Evolutionary conservation across 2,113 vertebrate genomes (phyloP).

Genomic region (Percopsis transmontana): DNA sequence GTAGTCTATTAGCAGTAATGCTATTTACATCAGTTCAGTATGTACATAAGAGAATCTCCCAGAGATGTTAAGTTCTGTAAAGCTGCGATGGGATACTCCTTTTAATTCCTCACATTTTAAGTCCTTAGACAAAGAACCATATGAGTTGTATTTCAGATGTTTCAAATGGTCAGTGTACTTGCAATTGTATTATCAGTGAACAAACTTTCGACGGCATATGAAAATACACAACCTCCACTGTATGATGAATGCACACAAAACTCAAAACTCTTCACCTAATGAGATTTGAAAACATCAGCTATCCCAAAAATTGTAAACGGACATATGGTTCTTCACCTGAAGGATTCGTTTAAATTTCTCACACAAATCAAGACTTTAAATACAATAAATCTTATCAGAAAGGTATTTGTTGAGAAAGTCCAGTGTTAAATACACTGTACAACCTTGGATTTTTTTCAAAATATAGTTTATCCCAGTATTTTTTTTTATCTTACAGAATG

Average conservation of each 20-base stretch:
- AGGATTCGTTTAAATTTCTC: constrained; percentile 41
- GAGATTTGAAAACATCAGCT: constrained; percentile 30
- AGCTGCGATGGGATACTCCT: constrained; percentile 67
- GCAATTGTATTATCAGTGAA: constrained; percentile 39
- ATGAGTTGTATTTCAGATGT: constrained; percentile 45
- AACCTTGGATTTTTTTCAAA: constrained; percentile 59
- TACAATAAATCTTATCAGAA: constrained; percentile 56
- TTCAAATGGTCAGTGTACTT: constrained; percentile 29
- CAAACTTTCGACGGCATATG: not conserved
- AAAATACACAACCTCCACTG: not conserved
- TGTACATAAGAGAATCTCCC: constrained; percentile 73
- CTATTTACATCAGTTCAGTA: constrained; percentile 65
- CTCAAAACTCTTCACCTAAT: constrained; percentile 39
- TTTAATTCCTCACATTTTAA: constrained; percentile 47
- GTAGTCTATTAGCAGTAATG: constrained; percentile 62
- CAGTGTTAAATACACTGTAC: constrained; percentile 67
- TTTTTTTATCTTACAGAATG: constrained; percentile 60
- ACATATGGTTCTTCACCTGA: constrained; percentile 64
- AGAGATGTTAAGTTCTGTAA: constrained; percentile 74
- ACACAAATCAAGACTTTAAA: constrained; percentile 63
- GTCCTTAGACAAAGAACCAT: constrained; percentile 67
- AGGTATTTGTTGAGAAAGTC: constrained; percentile 65
- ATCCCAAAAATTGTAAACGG: constrained; percentile 41
- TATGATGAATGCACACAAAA: constrained; percentile 40
- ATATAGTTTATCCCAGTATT: constrained; percentile 70